phyloP scores from a whole-genome alignment of 2,797 vertebrate species.

The Brachyalestes nurse region DNA sequence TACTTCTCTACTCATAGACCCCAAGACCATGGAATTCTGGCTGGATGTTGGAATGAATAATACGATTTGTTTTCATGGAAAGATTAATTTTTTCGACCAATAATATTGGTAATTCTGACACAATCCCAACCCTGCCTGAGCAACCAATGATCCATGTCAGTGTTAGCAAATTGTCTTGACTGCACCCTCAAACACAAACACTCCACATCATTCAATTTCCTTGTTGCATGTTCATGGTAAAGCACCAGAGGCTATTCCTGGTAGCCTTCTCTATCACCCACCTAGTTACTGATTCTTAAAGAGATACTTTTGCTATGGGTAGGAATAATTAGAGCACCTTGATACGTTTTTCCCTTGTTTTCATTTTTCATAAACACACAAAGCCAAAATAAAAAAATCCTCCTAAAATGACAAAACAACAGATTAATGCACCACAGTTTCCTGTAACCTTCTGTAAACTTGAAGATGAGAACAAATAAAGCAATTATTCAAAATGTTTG shows the following conservation, averaged over 20 bases:
- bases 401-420: too few relatives aligned
- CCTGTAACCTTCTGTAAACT: too few relatives aligned
- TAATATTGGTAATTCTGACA: not conserved
- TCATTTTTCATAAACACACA: not conserved
- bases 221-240: constrained; percentile 5
- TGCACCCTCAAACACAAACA: constrained; percentile 50
- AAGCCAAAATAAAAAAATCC: too few relatives aligned
- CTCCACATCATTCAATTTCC: constrained; percentile 15
- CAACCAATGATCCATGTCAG: constrained; percentile 21
- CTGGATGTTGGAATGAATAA: not conserved
- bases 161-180: constrained; percentile 28
- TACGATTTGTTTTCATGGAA: not conserved
- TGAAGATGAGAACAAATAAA: too few relatives aligned
- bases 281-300: not conserved
- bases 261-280: not conserved
- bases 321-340: not conserved
- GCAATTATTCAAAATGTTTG: too few relatives aligned
- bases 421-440: too few relatives aligned
- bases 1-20: not conserved
- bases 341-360: not conserved
- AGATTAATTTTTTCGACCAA: not conserved
- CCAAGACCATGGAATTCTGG: not conserved
- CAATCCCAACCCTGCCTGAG: not conserved
- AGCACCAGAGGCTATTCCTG: constrained; percentile 29
- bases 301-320: not conserved